Evolutionary conservation across 1,140 invertebrate species (phyloP).

Genomic region (Scylla paramamosain): DNA sequence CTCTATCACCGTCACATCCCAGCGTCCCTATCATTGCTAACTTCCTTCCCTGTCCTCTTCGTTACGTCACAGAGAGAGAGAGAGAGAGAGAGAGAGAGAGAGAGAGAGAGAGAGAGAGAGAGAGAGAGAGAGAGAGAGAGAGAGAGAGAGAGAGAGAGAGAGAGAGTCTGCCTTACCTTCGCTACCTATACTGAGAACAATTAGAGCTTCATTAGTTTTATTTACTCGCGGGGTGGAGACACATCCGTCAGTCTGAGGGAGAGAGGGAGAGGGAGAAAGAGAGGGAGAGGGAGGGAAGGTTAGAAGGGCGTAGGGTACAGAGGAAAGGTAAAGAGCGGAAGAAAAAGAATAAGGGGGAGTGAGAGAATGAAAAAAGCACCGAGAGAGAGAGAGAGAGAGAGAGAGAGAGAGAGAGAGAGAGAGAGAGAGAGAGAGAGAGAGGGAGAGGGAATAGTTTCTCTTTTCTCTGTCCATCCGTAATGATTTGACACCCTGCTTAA

Average conservation of each 20-base stretch:
- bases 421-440: slow-evolving; percentile 36
- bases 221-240: slow-evolving; percentile 61
- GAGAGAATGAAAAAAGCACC: background rate
- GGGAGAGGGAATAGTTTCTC: background rate
- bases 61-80: too few species aligned
- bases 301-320: background rate
- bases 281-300: background rate
- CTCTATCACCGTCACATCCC: background rate
- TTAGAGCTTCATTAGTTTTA: slow-evolving; percentile 69
- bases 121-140: slow-evolving; percentile 1
- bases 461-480: background rate
- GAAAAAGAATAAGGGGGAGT: too few species aligned
- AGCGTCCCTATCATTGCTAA: slow-evolving; percentile 36
- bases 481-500: too few species aligned
- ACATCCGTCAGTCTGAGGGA: slow-evolving; percentile 45
- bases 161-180: slow-evolving; percentile 8
- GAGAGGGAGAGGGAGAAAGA: background rate
- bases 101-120: too few species aligned
- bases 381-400: background rate
- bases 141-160: slow-evolving; percentile 16
- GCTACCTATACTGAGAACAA: slow-evolving; percentile 46
- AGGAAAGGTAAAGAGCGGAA: background rate
- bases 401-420: background rate
- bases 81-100: too few species aligned
- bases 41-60: slow-evolving; percentile 33